A percentile compares a stretch with the other conserved stretches of the same genome.
Evolutionary conservation across 2,888 invertebrate genomes (phyloP).

Genomic region (Ecdyonurus torrentis): DNA sequence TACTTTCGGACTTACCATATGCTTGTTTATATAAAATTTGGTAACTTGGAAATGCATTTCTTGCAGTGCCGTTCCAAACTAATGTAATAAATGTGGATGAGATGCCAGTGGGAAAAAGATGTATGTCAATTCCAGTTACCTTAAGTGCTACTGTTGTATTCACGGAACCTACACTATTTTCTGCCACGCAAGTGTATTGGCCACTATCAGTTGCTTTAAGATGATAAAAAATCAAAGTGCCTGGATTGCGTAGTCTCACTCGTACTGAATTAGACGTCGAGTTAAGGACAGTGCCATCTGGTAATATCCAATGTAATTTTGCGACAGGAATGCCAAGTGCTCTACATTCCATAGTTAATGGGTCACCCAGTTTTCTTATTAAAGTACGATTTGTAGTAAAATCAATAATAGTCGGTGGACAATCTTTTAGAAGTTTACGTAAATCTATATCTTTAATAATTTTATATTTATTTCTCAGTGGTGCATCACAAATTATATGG

Average conservation of each 20-base stretch:
- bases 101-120: constrained; percentile 22
- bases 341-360: constrained; percentile 24
- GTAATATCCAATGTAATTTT: constrained; percentile 24
- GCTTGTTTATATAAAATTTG: constrained; percentile 19
- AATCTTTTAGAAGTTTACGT: constrained; percentile 5
- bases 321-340: constrained; percentile 27
- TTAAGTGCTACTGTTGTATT: constrained; percentile 19
- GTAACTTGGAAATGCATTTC: constrained; percentile 20
- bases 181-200: constrained; percentile 25
- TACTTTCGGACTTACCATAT: constrained; percentile 11
- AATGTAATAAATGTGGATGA: constrained; percentile 24
- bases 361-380: constrained; percentile 19
- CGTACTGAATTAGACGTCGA: constrained; percentile 19
- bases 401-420: constrained; percentile 6
- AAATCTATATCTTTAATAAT: constrained; percentile 12
- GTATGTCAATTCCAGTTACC: constrained; percentile 24
- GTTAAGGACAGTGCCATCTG: constrained; percentile 22
- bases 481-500: constrained; percentile 17
- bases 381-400: constrained; percentile 6
- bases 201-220: constrained; percentile 23
- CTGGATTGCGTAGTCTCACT: constrained; percentile 19
- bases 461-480: constrained; percentile 22
- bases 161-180: constrained; percentile 22
- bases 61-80: constrained; percentile 25
- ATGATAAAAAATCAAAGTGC: constrained; percentile 18